These are phyloP conservation scores for Phytoseiulus persimilis DNA, from an alignment of 2,888 invertebrate species.

Conservation along the genomic window DNA sequence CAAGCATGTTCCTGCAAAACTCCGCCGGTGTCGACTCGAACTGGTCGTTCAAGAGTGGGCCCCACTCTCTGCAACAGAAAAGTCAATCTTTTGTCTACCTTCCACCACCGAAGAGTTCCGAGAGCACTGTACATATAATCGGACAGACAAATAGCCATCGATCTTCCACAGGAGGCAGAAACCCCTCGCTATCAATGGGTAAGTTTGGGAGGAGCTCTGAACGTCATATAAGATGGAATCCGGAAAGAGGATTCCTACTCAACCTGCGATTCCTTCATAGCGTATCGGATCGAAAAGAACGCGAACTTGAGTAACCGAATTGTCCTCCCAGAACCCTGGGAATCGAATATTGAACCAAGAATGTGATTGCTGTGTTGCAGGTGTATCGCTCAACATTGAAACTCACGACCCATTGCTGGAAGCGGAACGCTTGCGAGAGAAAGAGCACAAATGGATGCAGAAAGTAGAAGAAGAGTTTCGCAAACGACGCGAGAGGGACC, in stretches of 20 bases:
- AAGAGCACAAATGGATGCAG: slow-evolving; percentile 34
- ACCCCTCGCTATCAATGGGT: slow-evolving; percentile 31
- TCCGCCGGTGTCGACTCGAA: slow-evolving; percentile 23
- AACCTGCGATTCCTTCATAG: too few species aligned
- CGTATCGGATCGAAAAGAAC: too few species aligned
- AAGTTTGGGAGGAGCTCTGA: neutral
- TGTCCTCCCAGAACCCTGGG: too few species aligned
- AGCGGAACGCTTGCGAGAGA: slow-evolving; percentile 23
- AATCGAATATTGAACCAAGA: too few species aligned
- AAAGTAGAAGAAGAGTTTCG: slow-evolving; percentile 34
- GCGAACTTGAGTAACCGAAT: too few species aligned
- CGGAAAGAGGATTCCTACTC: too few species aligned
- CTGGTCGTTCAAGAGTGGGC: slow-evolving; percentile 34
- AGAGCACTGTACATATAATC: slow-evolving; percentile 9
- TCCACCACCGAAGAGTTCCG: slow-evolving; percentile 25
- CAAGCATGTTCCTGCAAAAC: slow-evolving; percentile 30
- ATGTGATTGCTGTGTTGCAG: too few species aligned
- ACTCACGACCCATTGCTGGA: slow-evolving; percentile 9
- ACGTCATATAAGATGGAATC: too few species aligned
- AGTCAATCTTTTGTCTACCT: slow-evolving; percentile 33
- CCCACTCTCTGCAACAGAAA: slow-evolving; percentile 26
- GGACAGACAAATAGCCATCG: neutral
- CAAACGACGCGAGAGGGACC: slow-evolving; percentile 30
- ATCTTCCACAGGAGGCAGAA: neutral
- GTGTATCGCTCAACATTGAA: neutral